Evolutionary conservation across 2,797 vertebrate genomes (phyloP), one percentile per base, ranked within the genome.

Genomic region (Peromyscus eremicus): DNA sequence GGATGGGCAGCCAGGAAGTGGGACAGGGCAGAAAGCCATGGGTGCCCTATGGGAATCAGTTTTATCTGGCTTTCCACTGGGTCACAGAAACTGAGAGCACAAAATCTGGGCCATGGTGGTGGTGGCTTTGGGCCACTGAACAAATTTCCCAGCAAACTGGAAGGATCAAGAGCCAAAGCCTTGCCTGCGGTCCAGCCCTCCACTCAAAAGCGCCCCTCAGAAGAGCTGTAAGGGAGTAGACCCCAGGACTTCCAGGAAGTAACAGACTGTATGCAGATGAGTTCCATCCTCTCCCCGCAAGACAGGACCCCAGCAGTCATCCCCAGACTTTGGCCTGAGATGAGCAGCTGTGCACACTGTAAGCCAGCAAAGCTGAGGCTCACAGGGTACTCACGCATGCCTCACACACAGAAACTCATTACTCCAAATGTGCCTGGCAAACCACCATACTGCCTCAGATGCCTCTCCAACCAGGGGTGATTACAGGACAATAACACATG

Each of bases 401-500:
- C 62, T 46, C 49, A 80, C 55, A 21, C 0, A 0, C 40, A 29
- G 62, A 90, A n/a, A 34, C 46, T 66, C 43, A 5, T 21, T 55
- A 40, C 43, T 64, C 60, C 29, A 19, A 64, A 27, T 6, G 25
- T 10, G 40, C 5, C 77, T 2, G 37, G 43, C 86, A 49, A 23
- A 81, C 77, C 11, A 19, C n/a, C 29, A 14, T 0, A 19, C 27
- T 80, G 79, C n/a, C 85, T 75, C 84, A 92, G 97, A 73, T 6
- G 55, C 40, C 71, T 77, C 70, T 52, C 89, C 46, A 77, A 19
- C 0, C 6, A 64, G 37, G 34, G n/a, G 13, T 19, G 23, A 40
- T 40, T 57, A 4, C 27, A 7, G 0, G 37, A 77, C 25, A 55
- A 11, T 4, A 77, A 80, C 27, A 12, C 0, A 9, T 0, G 5